Percentiles rank a stretch among this genome's conserved stretches.
Conservation (phyloP, 1,140 invertebrate genomes). For the Sinonovacula constricta region DNA sequence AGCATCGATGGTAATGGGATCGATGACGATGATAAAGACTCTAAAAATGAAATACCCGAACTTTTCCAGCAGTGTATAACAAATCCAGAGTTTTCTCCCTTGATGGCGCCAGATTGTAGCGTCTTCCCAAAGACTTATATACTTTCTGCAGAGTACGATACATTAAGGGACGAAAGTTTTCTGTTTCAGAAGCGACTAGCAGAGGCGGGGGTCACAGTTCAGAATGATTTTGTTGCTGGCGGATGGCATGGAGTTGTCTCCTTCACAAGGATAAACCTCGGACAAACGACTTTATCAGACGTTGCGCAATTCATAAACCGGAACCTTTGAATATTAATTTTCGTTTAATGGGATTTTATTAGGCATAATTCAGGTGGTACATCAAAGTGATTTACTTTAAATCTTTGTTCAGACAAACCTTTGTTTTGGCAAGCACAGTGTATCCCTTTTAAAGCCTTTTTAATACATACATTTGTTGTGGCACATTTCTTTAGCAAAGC, state of each 20-base stretch:
- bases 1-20: not conserved
- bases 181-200: constrained; percentile 4
- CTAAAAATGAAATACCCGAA: too few relatives aligned
- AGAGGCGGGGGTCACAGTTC: constrained; percentile 7
- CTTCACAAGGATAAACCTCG: constrained; percentile 33
- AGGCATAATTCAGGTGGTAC: too few relatives aligned
- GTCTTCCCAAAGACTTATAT: constrained; percentile 9
- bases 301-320: too few relatives aligned
- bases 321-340: too few relatives aligned
- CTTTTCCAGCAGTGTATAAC: not conserved
- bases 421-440: too few relatives aligned
- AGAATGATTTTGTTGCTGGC: not conserved
- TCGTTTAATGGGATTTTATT: too few relatives aligned
- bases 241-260: constrained; percentile 32
- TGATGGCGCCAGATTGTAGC: constrained; percentile 6
- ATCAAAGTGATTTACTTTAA: too few relatives aligned
- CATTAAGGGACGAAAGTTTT: constrained; percentile 24
- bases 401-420: too few relatives aligned
- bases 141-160: constrained; percentile 14
- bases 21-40: not conserved
- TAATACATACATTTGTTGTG: too few relatives aligned
- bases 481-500: too few relatives aligned
- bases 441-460: too few relatives aligned
- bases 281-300: too few relatives aligned
- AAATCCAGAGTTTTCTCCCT: constrained; percentile 7